Evolutionary conservation across 2,113 vertebrate species (phyloP), one percentile per base, ranked within the genome.

Genomic region (Caracal caracal): DNA sequence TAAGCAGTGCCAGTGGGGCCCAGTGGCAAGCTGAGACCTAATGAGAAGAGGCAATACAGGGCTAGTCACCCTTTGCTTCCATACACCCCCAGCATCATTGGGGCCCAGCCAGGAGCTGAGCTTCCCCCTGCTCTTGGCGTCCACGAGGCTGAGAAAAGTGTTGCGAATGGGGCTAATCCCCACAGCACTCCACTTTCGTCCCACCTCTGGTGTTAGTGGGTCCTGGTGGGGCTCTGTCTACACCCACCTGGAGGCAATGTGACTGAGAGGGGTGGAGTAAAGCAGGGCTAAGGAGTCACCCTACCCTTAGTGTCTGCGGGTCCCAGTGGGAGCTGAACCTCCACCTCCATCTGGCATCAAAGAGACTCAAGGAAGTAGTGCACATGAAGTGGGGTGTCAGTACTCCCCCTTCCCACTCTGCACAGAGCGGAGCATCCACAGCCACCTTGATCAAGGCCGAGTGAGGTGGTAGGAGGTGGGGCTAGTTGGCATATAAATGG

Each of bases 71-170:
- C 22, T 35, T 9, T 7, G 17, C n/a, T 78, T 83, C 53, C 17
- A 16, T 47, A 33, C 2, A 70, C 3, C 4, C 4, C 6, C 12
- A 26, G 33, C 20, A 5, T 51, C 30, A 63, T 22, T 0, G 0
- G 12, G 40, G 13, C 19, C 30, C 28, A 88, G 51, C 13, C 13
- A 66, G 26, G 6, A 88, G 11, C 16, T 35, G 28, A 88, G 59
- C 47, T 16, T 83, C 17, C 28, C 16, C 15, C 12, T 2, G 0
- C 3, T 43, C 15, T 43, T 19, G 35, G 6, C 13, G 40, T 35
- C 70, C 17, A 28, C 12, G 19, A 66, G 75, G 80, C 17, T 35
- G 47, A 65, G 47, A 19, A 33, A 76, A 35, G 66, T 2, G 5
- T 26, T 75, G 20, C 2, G 47, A 59, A 17, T 17, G 90, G 51